Percentiles rank a stretch among this genome's conserved stretches.
These are phyloP conservation scores for Mystacides longicornis DNA, from an alignment of 2,888 invertebrate species.

Conservation along the genomic window DNA sequence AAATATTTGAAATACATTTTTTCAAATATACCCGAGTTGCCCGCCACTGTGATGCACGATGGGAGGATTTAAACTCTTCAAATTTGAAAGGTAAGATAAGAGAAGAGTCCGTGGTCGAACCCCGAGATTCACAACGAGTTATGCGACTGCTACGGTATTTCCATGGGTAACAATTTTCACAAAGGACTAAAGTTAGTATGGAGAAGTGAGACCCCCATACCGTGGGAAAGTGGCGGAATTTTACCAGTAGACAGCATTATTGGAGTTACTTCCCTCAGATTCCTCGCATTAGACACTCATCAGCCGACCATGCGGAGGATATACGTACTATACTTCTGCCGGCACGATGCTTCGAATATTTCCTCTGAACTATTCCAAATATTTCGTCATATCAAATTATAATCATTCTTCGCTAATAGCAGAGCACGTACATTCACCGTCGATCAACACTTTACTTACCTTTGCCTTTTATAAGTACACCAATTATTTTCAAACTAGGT, in stretches of 20 bases:
- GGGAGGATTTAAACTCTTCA: background rate
- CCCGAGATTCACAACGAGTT: slow-evolving; percentile 1
- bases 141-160: slow-evolving; percentile 6
- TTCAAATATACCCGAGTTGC: no score
- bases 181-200: background rate
- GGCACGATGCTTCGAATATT: background rate
- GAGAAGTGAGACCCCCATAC: slow-evolving; percentile 1
- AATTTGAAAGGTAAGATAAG: background rate
- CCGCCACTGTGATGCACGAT: background rate
- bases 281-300: background rate
- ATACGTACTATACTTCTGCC: background rate
- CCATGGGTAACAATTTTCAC: slow-evolving; percentile 5
- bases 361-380: background rate
- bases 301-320: background rate
- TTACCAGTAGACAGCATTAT: background rate
- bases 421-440: no score
- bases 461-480: no score
- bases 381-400: background rate
- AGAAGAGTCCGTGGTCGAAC: background rate
- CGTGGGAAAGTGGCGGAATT: slow-evolving; percentile 3
- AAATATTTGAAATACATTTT: no score
- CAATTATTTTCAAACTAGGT: no score
- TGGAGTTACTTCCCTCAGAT: slow-evolving; percentile 5
- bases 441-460: no score
- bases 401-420: no score